Conservation (phyloP, 2,888 invertebrate species). For the Uropetala carovei region DNA sequence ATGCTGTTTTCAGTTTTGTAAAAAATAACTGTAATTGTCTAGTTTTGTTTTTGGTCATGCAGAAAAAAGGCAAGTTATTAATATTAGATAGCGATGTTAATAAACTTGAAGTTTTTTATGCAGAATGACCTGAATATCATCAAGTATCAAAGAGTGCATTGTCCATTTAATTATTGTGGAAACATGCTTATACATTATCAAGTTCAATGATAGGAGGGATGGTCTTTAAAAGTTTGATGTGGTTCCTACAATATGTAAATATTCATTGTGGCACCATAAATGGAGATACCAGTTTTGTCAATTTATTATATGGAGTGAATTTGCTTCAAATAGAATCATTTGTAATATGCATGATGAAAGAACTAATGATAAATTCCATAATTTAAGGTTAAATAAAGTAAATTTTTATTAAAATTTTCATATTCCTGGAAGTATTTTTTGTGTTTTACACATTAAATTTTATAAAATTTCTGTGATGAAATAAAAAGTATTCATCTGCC, state of each 20-base stretch:
- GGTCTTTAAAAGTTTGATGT: neutral
- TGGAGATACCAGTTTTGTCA: neutral
- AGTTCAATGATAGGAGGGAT: neutral
- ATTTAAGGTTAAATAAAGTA: constrained; percentile 34
- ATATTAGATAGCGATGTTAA: neutral
- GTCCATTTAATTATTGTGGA: neutral
- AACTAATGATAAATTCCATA: constrained; percentile 35
- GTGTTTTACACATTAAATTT: neutral
- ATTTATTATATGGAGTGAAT: neutral
- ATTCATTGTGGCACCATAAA: neutral
- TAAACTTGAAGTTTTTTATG: neutral
- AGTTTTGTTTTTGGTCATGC: neutral
- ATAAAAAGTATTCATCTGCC: too few relatives aligned
- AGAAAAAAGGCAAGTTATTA: neutral
- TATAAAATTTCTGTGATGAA: too few relatives aligned
- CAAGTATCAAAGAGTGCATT: neutral
- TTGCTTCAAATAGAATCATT: constrained; percentile 24
- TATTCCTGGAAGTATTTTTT: neutral
- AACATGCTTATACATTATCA: neutral
- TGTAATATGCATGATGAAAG: constrained; percentile 34
- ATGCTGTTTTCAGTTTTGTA: constrained; percentile 51
- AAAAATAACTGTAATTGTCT: constrained; percentile 16
- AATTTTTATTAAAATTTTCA: neutral
- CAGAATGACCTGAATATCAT: neutral
- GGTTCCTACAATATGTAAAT: constrained; percentile 17